Evolutionary conservation across 2,113 vertebrate genomes (phyloP), one percentile per base, ranked within the genome.

Genomic region (Vulpes vulpes): DNA sequence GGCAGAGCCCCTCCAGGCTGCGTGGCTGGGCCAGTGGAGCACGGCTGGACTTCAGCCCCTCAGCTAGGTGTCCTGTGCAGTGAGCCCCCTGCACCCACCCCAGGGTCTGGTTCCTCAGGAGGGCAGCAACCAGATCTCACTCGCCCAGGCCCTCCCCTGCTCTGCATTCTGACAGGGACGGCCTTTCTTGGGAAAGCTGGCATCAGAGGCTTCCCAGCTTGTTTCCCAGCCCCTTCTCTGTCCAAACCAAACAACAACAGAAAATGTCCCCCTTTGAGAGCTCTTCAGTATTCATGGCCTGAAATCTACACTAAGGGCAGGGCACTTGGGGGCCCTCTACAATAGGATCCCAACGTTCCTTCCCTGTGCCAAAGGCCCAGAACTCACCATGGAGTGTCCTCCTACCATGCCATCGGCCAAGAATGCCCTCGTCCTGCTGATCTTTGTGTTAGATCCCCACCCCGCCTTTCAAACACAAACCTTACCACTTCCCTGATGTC

Each of bases 81-180:
- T 27, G 59, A 76, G 32, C 19, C 11, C 17, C 51, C 9, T 38
- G 30, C 2, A 27, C 8, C 43, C 43, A 43, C 43, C 30, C 35
- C 12, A 20, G 14, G n/a, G 17, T 7, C 27, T 53, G 23, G 49
- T 22, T 85, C 49, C 49, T 83, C 8, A 11, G 2, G 8, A 76
- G 22, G 30, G n/a, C n/a, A 85, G 22, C 30, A 51, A 30, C 3
- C 55, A 11, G 14, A 32, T 57, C 8, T 22, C 27, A 23, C 27
- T 23, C 23, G 43, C 2, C 0, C 3, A 23, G 7, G 19, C 17
- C 14, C 5, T 83, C 30, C 79, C 38, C 7, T 0, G 1, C 65
- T 32, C 11, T 89, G 53, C 7, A 8, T 88, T 91, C 82, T 16
- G 53, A 43, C 4, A 19, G 55, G 10, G 12, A 64, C 17, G 19